These are phyloP conservation scores for Drosophila neonasuta DNA, from an alignment of 2,888 invertebrate genomes.

Conservation along the genomic window DNA sequence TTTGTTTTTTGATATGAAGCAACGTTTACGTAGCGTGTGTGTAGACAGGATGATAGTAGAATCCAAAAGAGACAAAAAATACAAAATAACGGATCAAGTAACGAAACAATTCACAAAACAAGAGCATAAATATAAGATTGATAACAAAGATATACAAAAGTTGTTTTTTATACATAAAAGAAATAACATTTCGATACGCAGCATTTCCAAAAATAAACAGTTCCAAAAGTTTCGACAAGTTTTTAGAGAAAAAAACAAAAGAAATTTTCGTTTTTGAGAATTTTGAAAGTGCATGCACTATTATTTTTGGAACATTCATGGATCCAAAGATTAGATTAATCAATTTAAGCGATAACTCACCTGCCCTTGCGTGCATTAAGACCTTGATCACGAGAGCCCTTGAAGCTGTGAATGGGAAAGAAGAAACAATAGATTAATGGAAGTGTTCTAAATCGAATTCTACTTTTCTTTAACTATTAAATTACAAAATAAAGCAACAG, in stretches of 20 bases:
- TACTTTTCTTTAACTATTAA: not conserved
- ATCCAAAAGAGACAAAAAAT: constrained; percentile 74
- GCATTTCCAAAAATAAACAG: constrained; percentile 67
- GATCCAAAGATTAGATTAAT: constrained; percentile 5
- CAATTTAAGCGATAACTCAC: constrained; percentile 67
- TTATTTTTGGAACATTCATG: constrained; percentile 37
- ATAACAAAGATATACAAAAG: constrained; percentile 12
- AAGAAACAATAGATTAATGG: constrained; percentile 10
- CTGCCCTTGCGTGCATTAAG: constrained; percentile 82
- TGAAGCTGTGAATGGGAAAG: constrained; percentile 83
- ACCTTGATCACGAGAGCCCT: constrained; percentile 85
- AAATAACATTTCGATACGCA: constrained; percentile 55
- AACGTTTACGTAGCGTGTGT: constrained; percentile 70
- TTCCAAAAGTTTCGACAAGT: constrained; percentile 20
- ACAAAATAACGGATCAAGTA: constrained; percentile 69
- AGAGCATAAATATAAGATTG: constrained; percentile 30
- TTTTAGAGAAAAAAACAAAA: constrained; percentile 28
- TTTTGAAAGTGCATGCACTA: constrained; percentile 56
- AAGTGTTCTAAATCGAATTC: not conserved
- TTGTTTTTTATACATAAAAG: constrained; percentile 28
- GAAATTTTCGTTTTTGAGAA: constrained; percentile 32
- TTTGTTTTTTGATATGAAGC: constrained; percentile 66
- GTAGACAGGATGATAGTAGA: constrained; percentile 72
- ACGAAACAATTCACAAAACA: constrained; percentile 58
- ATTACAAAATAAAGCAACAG: constrained; percentile 40